Conservation (phyloP, 2,113 vertebrate genomes). For the Clupea harengus region DNA sequence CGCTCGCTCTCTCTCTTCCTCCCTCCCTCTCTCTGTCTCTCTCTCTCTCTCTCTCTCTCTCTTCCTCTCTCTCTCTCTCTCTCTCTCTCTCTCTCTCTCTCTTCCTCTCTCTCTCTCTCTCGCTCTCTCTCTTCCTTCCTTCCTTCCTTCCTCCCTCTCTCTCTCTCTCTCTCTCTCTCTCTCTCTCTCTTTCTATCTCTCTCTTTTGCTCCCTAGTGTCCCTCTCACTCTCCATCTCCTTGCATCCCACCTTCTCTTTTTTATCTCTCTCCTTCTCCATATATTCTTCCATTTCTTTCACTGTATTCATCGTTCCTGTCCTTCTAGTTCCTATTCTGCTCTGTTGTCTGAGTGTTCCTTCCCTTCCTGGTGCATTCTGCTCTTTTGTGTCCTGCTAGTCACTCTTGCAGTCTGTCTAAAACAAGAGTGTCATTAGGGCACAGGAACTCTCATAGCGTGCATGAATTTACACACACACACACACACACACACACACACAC, state of each 20-base stretch:
- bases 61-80: slow-evolving; percentile 20
- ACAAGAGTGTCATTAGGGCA: not conserved
- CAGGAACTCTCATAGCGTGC: not conserved
- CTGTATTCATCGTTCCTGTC: not conserved
- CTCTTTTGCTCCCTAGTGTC: slow-evolving; percentile 10
- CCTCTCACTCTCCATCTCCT: not conserved
- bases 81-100: not conserved
- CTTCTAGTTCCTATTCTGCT: not conserved
- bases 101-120: not conserved
- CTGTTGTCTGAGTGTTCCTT: not conserved
- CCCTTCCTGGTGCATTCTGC: not conserved
- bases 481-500: slow-evolving; percentile 31
- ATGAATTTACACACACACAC: slow-evolving; percentile 35
- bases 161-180: slow-evolving; percentile 45
- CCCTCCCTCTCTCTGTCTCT: not conserved
- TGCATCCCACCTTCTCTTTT: not conserved
- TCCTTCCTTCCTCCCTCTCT: slow-evolving; percentile 18
- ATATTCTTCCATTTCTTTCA: slow-evolving; percentile 33
- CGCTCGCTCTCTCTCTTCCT: slow-evolving; percentile 39
- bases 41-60: slow-evolving; percentile 47
- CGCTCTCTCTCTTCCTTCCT: not conserved
- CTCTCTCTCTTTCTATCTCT: slow-evolving; percentile 22
- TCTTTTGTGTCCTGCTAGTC: not conserved
- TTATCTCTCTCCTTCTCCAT: slow-evolving; percentile 43
- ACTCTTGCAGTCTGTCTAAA: not conserved